Percentiles rank a stretch among this genome's conserved stretches.
phyloP scores from a whole-genome alignment of 2,113 vertebrate species.

The Thunnus maccoyii region DNA sequence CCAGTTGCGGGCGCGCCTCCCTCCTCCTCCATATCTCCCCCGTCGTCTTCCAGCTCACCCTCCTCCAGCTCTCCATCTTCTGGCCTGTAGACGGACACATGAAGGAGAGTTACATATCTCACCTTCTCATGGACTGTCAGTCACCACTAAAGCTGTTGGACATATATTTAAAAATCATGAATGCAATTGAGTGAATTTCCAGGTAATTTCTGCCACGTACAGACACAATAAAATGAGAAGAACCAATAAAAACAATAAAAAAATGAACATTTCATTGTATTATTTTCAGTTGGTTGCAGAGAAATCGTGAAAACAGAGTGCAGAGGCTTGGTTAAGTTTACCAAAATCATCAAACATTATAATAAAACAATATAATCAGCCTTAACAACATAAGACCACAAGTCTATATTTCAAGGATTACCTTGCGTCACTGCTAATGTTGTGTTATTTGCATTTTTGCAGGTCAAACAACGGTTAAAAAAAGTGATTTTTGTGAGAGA shows the following conservation, averaged over 20 bases:
- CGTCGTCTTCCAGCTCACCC: slow-evolving; percentile 94
- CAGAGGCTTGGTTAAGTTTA: not conserved
- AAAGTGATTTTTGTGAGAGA: not conserved
- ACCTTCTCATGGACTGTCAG: not conserved
- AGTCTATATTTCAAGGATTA: not conserved
- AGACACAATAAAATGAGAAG: not conserved
- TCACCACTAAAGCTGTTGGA: not conserved
- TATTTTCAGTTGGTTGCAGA: not conserved
- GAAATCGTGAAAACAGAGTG: slow-evolving; percentile 18
- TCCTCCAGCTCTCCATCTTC: slow-evolving; percentile 97
- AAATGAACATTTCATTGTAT: not conserved
- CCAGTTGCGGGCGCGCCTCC: slow-evolving; percentile 70
- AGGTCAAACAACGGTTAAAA: not conserved
- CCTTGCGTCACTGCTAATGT: not conserved
- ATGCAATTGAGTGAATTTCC: too few species aligned
- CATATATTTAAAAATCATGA: too few species aligned
- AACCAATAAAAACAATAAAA: not conserved
- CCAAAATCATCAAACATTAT: not conserved
- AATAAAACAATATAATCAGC: too few species aligned
- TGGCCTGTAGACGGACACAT: slow-evolving; percentile 71
- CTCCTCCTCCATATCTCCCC: slow-evolving; percentile 86
- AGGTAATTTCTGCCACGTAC: too few species aligned
- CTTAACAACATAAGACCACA: not conserved
- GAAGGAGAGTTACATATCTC: not conserved
- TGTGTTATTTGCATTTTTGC: not conserved